phyloP scores from a whole-genome alignment of 1,140 invertebrate genomes.

The Latrodectus geometricus region DNA sequence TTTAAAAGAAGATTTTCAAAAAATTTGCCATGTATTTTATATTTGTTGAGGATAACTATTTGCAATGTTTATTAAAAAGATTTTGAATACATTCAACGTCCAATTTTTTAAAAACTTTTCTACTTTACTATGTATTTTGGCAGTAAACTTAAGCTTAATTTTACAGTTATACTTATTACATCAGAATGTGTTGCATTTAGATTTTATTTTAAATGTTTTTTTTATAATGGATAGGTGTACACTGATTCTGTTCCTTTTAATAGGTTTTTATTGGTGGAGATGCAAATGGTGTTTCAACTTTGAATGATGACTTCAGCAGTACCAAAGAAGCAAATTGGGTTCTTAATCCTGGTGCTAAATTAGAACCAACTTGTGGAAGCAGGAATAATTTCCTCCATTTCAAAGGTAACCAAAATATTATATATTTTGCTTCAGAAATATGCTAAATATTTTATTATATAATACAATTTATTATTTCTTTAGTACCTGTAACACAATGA shows the following conservation, averaged over 20 bases:
- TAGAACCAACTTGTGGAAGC: slow-evolving; percentile 67
- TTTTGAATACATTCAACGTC: too few species aligned
- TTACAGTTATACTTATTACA: too few species aligned
- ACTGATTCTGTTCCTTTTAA: not conserved
- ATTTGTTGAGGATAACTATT: too few species aligned
- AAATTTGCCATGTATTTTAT: too few species aligned
- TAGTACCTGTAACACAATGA: not conserved
- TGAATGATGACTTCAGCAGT: slow-evolving; percentile 67
- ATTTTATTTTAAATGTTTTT: too few species aligned
- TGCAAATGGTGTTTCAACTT: slow-evolving; percentile 66
- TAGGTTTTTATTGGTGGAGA: slow-evolving; percentile 70
- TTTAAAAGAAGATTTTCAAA: too few species aligned
- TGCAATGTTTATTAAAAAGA: too few species aligned
- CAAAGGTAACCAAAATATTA: slow-evolving; percentile 44
- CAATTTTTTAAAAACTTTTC: too few species aligned
- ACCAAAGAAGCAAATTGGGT: slow-evolving; percentile 68
- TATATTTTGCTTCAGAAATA: not conserved
- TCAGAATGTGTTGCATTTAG: too few species aligned
- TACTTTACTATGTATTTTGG: too few species aligned
- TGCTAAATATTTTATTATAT: not conserved
- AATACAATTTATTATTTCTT: not conserved
- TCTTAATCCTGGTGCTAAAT: slow-evolving; percentile 66
- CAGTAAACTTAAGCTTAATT: too few species aligned
- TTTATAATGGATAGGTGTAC: too few species aligned
- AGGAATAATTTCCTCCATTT: slow-evolving; percentile 68